These are phyloP conservation scores for Schlechtendalia chinensis DNA, from an alignment of 1,140 invertebrate species.

Conservation along the genomic window DNA sequence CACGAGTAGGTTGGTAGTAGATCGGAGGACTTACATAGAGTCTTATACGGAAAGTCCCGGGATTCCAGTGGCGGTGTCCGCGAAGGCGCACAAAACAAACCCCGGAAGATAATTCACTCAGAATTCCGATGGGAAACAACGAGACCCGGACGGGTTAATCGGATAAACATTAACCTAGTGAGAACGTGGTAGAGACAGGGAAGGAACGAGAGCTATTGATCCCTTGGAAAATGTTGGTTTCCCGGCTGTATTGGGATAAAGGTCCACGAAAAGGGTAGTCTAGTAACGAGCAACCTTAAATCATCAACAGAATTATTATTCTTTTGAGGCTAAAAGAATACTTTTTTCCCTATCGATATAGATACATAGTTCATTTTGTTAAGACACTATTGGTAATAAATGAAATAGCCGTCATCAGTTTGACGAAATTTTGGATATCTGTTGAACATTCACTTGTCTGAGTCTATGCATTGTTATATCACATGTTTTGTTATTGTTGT, in stretches of 20 bases:
- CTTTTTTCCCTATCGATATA: neutral
- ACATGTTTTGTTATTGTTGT: too few relatives aligned
- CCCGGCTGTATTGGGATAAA: conserved; percentile 14
- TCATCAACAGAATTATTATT: conserved; percentile 33
- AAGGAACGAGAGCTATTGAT: conserved; percentile 27
- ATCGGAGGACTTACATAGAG: conserved; percentile 26
- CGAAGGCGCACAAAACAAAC: conserved; percentile 24
- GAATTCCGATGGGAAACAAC: conserved; percentile 48
- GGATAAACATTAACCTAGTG: conserved; percentile 49
- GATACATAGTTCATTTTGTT: conserved; percentile 1
- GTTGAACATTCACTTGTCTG: neutral
- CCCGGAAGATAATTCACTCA: conserved; percentile 48
- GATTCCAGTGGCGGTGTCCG: conserved; percentile 4
- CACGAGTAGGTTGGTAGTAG: neutral
- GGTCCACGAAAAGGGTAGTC: conserved; percentile 21
- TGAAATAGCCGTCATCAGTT: neutral
- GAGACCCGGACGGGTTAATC: conserved; percentile 46
- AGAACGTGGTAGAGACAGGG: neutral
- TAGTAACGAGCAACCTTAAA: conserved; percentile 44
- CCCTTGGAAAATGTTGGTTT: conserved; percentile 34
- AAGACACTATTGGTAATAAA: neutral
- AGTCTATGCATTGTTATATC: too few relatives aligned
- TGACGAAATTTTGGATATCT: neutral
- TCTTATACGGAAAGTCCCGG: conserved; percentile 15
- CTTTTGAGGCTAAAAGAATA: conserved; percentile 1